phyloP scores from a whole-genome alignment of 1,140 invertebrate genomes.

The Saccostrea cuccullata region DNA sequence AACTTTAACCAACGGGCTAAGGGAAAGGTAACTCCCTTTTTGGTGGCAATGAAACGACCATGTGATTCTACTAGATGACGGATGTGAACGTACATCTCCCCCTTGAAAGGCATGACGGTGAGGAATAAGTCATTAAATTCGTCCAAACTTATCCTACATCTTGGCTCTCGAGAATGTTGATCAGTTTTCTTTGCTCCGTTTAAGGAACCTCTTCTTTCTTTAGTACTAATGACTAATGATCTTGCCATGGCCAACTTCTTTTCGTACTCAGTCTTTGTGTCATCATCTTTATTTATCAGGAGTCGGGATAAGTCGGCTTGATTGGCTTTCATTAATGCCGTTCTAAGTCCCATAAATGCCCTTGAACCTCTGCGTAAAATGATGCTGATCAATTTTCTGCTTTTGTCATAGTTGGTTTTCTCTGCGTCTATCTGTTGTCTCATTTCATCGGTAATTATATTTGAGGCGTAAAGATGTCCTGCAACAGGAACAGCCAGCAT shows the following conservation, averaged over 20 bases:
- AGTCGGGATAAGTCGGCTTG: conserved; percentile 35
- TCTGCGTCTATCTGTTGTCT: background rate
- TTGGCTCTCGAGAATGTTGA: background rate
- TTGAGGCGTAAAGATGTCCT: too few relatives aligned
- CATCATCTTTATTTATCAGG: background rate
- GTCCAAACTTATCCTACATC: too few relatives aligned
- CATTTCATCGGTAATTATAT: too few relatives aligned
- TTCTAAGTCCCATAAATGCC: conserved; percentile 30
- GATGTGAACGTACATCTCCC: too few relatives aligned
- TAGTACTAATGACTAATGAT: background rate
- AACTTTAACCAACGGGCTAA: too few relatives aligned
- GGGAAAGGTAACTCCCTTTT: too few relatives aligned
- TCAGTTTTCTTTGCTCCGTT: background rate
- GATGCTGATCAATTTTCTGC: conserved; percentile 38
- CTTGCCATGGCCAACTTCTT: conserved; percentile 9
- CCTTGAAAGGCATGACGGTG: too few relatives aligned
- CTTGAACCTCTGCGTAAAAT: conserved; percentile 33
- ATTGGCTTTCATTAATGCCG: conserved; percentile 41
- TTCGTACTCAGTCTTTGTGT: conserved; percentile 24
- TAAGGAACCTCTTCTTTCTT: background rate
- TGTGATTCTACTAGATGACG: too few relatives aligned
- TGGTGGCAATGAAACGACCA: too few relatives aligned
- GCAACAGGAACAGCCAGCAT: too few relatives aligned
- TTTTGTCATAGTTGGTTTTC: conserved; percentile 35
- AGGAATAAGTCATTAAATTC: too few relatives aligned